These are phyloP conservation scores for Crossocerus cetratus DNA, from an alignment of 2,888 invertebrate genomes.

Conservation along the genomic window DNA sequence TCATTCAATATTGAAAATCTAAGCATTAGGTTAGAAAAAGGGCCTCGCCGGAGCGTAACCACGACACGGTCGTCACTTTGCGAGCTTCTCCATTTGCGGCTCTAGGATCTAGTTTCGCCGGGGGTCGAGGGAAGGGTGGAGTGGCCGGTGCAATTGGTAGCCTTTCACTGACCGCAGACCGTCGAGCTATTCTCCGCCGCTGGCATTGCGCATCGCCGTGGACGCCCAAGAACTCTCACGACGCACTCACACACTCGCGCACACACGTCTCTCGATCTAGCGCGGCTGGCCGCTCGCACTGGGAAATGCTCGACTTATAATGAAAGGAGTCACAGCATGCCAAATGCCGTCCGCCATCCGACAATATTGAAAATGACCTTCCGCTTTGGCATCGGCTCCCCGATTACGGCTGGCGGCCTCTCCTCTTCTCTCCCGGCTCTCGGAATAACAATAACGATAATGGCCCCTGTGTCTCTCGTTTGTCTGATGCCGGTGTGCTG, in stretches of 20 bases:
- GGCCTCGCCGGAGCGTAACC: constrained; percentile 13
- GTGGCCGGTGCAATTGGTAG: no score
- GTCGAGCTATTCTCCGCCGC: constrained; percentile 9
- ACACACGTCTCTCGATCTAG: neutral
- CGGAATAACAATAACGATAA: constrained; percentile 24
- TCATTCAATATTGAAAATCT: no score
- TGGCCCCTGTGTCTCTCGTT: constrained; percentile 7
- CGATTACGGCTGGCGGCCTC: constrained; percentile 4
- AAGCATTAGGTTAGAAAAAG: no score
- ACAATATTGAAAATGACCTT: constrained; percentile 35
- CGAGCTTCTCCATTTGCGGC: constrained; percentile 2
- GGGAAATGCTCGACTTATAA: constrained; percentile 13
- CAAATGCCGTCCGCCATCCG: constrained; percentile 26
- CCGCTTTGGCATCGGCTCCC: constrained; percentile 33
- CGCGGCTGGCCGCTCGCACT: neutral
- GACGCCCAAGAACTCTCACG: constrained; percentile 11
- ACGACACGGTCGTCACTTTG: neutral
- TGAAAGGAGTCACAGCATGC: constrained; percentile 23
- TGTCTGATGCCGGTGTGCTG: no score
- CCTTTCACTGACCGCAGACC: constrained; percentile 10
- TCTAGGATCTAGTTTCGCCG: constrained; percentile 8
- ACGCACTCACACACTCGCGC: no score
- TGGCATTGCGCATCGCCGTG: constrained; percentile 11
- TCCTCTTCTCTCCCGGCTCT: neutral
- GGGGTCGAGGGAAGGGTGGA: neutral